A percentile compares a stretch with the other conserved stretches of the same genome.
phyloP scores from a whole-genome alignment of 1,140 invertebrate species.

The Metaphire vulgaris region DNA sequence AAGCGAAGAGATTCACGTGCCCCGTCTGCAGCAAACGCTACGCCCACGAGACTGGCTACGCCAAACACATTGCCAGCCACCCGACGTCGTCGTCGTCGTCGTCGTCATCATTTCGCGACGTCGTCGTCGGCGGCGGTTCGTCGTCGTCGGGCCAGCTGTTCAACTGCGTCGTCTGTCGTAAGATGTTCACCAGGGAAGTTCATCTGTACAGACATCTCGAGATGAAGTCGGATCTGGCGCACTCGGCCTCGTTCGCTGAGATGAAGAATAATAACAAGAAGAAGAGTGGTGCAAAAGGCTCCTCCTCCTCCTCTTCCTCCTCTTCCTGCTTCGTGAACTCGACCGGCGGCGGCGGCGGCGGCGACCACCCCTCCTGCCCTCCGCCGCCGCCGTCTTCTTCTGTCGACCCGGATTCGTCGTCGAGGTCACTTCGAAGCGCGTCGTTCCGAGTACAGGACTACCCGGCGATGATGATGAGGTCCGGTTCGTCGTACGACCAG shows the following conservation, averaged over 20 bases:
- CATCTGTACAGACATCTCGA: slow-evolving; percentile 25
- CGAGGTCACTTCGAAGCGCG: background rate
- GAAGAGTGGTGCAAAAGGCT: background rate
- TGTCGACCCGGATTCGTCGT: background rate
- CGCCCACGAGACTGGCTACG: slow-evolving; percentile 24
- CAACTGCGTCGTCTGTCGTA: slow-evolving; percentile 23
- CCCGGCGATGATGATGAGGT: background rate
- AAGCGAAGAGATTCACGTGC: slow-evolving; percentile 21
- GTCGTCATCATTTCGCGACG: too few species aligned
- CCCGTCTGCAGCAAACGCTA: slow-evolving; percentile 27
- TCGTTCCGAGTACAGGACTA: background rate
- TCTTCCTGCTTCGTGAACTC: background rate
- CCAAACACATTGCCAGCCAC: slow-evolving; percentile 27
- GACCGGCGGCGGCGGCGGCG: too few species aligned
- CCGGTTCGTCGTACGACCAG: background rate
- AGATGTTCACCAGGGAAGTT: slow-evolving; percentile 24
- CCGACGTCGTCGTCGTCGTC: background rate
- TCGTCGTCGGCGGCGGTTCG: background rate
- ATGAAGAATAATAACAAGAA: slow-evolving; percentile 2
- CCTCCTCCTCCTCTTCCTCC: too few species aligned
- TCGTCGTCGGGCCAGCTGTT: background rate
- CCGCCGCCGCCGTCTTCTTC: background rate
- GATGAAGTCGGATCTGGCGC: slow-evolving; percentile 23
- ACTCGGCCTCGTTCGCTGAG: slow-evolving; percentile 1
- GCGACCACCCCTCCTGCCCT: background rate